Evolutionary conservation across 2,888 invertebrate species (phyloP).

Genomic region (Penaeus monodon): DNA sequence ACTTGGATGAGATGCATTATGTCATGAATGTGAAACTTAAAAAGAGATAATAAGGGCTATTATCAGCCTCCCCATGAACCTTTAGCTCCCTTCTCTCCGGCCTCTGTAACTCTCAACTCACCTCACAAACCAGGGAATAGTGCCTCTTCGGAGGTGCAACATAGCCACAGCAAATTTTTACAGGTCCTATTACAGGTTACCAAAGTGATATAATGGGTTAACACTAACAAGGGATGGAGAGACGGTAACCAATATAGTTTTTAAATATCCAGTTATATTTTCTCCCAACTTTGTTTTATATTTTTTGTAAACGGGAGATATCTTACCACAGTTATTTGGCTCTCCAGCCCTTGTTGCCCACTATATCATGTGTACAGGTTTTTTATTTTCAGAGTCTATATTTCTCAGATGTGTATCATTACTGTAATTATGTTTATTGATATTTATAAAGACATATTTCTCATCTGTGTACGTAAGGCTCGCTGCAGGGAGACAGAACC

Average conservation of each 20-base stretch:
- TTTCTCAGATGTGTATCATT: conserved; percentile 64
- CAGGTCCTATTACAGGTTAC: conserved; percentile 63
- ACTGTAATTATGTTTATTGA: conserved; percentile 63
- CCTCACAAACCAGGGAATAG: conserved; percentile 60
- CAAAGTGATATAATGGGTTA: conserved; percentile 54
- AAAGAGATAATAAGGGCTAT: conserved; percentile 29
- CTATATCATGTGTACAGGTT: conserved; percentile 62
- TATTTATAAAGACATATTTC: conserved; percentile 64
- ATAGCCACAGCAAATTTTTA: conserved; percentile 62
- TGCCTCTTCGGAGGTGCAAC: conserved; percentile 50
- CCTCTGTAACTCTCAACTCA: conserved; percentile 54
- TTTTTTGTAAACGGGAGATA: conserved; percentile 44
- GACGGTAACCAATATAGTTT: conserved; percentile 14
- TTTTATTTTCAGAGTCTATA: conserved; percentile 65
- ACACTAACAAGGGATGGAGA: conserved; percentile 57
- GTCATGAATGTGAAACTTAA: conserved; percentile 29
- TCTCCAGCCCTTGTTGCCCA: conserved; percentile 59
- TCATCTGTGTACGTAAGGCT: conserved; percentile 60
- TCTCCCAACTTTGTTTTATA: conserved; percentile 33
- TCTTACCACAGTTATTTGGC: conserved; percentile 1
- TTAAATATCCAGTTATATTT: conserved; percentile 32
- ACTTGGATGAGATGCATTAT: conserved; percentile 54
- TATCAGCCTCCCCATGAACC: conserved; percentile 11
- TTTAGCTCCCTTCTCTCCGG: conserved; percentile 45
- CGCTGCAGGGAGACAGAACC: conserved; percentile 50